Percentiles rank a stretch among this genome's conserved stretches.
These are phyloP conservation scores for Drosophila watanabei DNA, from an alignment of 1,140 invertebrate genomes.

Conservation along the genomic window DNA sequence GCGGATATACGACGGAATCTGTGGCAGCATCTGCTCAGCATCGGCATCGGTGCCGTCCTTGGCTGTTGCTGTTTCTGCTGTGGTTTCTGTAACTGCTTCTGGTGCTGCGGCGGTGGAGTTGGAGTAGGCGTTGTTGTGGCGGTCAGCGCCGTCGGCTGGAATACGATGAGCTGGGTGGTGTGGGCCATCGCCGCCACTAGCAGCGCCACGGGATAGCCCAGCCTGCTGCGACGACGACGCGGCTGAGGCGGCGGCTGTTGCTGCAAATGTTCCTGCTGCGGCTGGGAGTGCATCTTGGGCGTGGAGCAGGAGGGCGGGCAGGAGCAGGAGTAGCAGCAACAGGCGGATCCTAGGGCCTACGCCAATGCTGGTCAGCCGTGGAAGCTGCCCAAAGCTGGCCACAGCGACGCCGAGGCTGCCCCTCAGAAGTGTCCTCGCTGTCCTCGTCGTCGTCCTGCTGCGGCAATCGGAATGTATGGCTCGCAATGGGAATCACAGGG, in stretches of 20 bases:
- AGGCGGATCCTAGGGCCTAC: constrained; percentile 47
- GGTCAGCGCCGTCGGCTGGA: constrained; percentile 51
- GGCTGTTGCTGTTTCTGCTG: constrained; percentile 10
- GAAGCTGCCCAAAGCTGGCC: constrained; percentile 68
- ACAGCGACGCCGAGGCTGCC: constrained; percentile 80
- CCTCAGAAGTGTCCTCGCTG: constrained; percentile 46
- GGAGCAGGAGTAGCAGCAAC: constrained; percentile 40
- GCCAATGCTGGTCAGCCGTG: constrained; percentile 65
- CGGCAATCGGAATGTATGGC: constrained; percentile 44
- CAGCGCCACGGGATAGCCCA: constrained; percentile 76
- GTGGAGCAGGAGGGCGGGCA: constrained; percentile 37
- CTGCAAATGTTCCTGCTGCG: constrained; percentile 20
- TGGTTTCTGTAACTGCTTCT: constrained; percentile 18
- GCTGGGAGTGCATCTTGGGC: constrained; percentile 38
- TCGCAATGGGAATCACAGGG: constrained; percentile 50
- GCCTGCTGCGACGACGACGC: constrained; percentile 69
- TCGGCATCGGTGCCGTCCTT: constrained; percentile 23
- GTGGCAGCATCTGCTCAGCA: constrained; percentile 85
- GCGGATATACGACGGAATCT: constrained; percentile 93
- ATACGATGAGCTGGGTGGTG: constrained; percentile 78
- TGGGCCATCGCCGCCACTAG: constrained; percentile 73
- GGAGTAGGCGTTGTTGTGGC: constrained; percentile 10
- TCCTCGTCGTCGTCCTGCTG: constrained; percentile 52
- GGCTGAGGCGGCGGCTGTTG: constrained; percentile 19
- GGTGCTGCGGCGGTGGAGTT: constrained; percentile 8